Conservation (phyloP, 92 coral and sea anemone genomes). For the Muricea muricata region DNA sequence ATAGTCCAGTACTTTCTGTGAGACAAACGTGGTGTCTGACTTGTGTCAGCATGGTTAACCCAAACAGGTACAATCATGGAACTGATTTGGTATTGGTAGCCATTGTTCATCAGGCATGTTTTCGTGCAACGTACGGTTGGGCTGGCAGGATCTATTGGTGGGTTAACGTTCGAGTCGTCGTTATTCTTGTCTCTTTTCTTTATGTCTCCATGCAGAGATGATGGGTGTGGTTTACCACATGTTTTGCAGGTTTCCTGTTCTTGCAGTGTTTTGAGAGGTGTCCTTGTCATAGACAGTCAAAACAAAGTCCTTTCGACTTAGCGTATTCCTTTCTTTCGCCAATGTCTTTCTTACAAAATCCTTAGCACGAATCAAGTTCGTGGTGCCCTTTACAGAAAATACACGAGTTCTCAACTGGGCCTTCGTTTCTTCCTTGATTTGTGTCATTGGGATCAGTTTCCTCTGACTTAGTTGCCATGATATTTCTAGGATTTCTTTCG, state of each 20-base stretch:
- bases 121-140: conserved; percentile 19
- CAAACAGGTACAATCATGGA: conserved; percentile 74
- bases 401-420: too few relatives aligned
- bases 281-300: conserved; percentile 61
- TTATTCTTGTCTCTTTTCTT: conserved; percentile 36
- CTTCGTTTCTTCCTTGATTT: too few relatives aligned
- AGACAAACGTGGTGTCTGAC: conserved; percentile 62
- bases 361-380: conserved; percentile 61
- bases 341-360: conserved; percentile 45
- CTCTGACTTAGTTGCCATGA: too few relatives aligned
- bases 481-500: too few relatives aligned
- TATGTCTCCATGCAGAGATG: conserved; percentile 65
- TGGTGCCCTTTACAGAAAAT: conserved; percentile 41
- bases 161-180: too few relatives aligned
- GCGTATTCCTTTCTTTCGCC: conserved; percentile 65
- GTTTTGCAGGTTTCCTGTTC: conserved; percentile 48
- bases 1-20: conserved; percentile 10
- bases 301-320: conserved; percentile 54
- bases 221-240: conserved; percentile 60
- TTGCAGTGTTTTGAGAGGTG: conserved; percentile 63
- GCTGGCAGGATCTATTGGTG: not conserved
- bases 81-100: conserved; percentile 30
- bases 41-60: conserved; percentile 42
- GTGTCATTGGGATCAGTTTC: too few relatives aligned
- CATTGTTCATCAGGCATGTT: not conserved